A percentile compares a stretch with the other conserved stretches of the same genome.
Evolutionary conservation across 2,797 vertebrate species (phyloP).

Genomic region (Enteromius thamalakanensis): DNA sequence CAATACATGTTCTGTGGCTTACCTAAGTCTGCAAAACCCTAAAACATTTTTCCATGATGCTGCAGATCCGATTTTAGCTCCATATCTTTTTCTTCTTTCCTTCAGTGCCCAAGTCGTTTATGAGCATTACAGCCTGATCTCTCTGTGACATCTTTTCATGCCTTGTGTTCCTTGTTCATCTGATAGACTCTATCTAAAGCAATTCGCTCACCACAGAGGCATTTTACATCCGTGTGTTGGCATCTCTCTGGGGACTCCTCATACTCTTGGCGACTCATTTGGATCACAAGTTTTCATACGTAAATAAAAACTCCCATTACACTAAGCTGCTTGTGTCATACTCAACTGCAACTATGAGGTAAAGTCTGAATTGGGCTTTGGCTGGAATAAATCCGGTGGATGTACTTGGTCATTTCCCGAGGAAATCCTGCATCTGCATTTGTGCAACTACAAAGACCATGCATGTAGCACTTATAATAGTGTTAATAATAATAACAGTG

Average conservation of each 20-base stretch:
- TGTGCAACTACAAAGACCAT: neutral
- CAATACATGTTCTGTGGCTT: constrained; percentile 16
- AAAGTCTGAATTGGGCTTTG: constrained; percentile 15
- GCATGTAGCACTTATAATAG: neutral
- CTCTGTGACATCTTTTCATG: constrained; percentile 14
- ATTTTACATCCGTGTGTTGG: constrained; percentile 55
- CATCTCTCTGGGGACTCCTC: constrained; percentile 24
- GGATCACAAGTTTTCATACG: constrained; percentile 16
- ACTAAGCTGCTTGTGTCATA: constrained; percentile 40
- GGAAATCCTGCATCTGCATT: constrained; percentile 41
- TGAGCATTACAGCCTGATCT: constrained; percentile 5
- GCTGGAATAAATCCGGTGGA: constrained; percentile 31
- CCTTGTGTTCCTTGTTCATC: constrained; percentile 1
- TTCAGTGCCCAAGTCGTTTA: constrained; percentile 19
- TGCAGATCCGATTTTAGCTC: constrained; percentile 34
- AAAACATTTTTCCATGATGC: constrained; percentile 48
- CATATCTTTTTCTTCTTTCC: neutral
- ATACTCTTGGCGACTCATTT: constrained; percentile 15
- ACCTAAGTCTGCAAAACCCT: constrained; percentile 25
- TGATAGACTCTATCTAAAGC: constrained; percentile 42
- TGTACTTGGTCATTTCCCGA: constrained; percentile 48
- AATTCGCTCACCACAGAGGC: constrained; percentile 54
- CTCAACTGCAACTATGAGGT: neutral
- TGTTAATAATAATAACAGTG: neutral
- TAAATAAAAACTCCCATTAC: constrained; percentile 6